phyloP scores from a whole-genome alignment of 1,140 invertebrate species.

The Psix sp. region DNA sequence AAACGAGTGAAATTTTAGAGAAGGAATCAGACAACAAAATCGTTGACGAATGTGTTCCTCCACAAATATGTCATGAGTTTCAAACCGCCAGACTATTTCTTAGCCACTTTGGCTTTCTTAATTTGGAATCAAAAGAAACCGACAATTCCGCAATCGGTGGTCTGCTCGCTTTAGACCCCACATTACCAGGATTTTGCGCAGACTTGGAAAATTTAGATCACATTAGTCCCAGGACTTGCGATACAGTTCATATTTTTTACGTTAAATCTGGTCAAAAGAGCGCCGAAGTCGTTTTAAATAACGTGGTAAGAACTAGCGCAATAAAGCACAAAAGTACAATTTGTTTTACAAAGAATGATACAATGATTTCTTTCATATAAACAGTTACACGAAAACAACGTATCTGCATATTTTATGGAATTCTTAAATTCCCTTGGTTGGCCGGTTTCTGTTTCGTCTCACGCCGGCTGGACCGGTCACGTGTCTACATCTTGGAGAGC shows the following conservation, averaged over 20 bases:
- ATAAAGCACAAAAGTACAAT: slow-evolving; percentile 3
- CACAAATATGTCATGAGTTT: slow-evolving; percentile 91
- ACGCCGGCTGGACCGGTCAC: slow-evolving; percentile 94
- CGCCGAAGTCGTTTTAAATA: slow-evolving; percentile 88
- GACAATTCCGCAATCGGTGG: slow-evolving; percentile 77
- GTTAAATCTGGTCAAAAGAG: slow-evolving; percentile 89
- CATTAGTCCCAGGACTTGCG: slow-evolving; percentile 89
- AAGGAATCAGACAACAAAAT: slow-evolving; percentile 77
- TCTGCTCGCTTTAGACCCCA: slow-evolving; percentile 88
- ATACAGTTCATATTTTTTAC: slow-evolving; percentile 97
- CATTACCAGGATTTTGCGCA: slow-evolving; percentile 82
- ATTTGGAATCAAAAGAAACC: slow-evolving; percentile 82
- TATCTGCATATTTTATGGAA: slow-evolving; percentile 86
- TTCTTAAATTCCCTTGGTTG: slow-evolving; percentile 90
- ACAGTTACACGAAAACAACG: slow-evolving; percentile 74
- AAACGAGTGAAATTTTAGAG: slow-evolving; percentile 75
- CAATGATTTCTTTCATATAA: no score
- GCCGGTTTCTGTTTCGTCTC: slow-evolving; percentile 87
- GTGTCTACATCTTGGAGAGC: slow-evolving; percentile 86
- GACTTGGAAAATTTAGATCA: slow-evolving; percentile 87
- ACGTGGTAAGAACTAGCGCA: slow-evolving; percentile 81
- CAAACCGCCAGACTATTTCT: slow-evolving; percentile 95
- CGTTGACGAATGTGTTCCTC: slow-evolving; percentile 86
- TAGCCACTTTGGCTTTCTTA: slow-evolving; percentile 95
- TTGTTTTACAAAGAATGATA: no score